These are phyloP conservation scores for Phortica magna DNA, from an alignment of 2,888 invertebrate genomes.

Conservation along the genomic window DNA sequence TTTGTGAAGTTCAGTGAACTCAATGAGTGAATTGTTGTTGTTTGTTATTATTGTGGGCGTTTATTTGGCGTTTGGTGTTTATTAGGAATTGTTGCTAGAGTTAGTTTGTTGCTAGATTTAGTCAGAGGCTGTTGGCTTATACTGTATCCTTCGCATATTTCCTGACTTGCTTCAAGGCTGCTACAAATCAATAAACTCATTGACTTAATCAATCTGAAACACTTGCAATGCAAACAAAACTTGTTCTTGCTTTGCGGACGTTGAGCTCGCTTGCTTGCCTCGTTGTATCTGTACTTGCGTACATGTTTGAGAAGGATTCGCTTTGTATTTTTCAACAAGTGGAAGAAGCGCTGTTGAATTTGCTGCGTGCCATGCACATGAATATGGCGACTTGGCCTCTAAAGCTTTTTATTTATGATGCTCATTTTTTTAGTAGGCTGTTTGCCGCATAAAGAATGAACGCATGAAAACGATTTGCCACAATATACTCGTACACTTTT, in stretches of 20 bases:
- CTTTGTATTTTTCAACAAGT: not conserved
- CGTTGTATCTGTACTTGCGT: slow-evolving; percentile 9
- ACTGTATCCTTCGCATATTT: no score
- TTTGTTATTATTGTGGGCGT: not conserved
- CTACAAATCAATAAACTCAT: no score
- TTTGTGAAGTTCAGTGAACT: slow-evolving; percentile 30
- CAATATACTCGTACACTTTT: not conserved
- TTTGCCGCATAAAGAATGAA: not conserved
- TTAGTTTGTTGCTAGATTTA: not conserved
- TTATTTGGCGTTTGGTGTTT: not conserved
- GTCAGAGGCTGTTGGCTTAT: not conserved
- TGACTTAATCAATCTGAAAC: not conserved
- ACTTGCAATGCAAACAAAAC: not conserved
- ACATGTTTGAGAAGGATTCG: not conserved
- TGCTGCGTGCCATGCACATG: slow-evolving; percentile 27
- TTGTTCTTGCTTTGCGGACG: not conserved
- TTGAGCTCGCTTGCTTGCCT: not conserved
- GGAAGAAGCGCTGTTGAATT: not conserved
- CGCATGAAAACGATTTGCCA: not conserved
- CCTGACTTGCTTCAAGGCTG: no score
- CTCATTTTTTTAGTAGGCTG: not conserved
- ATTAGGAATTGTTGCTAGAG: not conserved
- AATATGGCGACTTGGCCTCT: slow-evolving; percentile 21
- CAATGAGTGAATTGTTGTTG: not conserved
- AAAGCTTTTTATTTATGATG: slow-evolving; percentile 6